Percentiles rank a stretch among this genome's conserved stretches.
Evolutionary conservation across 2,888 invertebrate species (phyloP).

Genomic region (Drosophila cracens): DNA sequence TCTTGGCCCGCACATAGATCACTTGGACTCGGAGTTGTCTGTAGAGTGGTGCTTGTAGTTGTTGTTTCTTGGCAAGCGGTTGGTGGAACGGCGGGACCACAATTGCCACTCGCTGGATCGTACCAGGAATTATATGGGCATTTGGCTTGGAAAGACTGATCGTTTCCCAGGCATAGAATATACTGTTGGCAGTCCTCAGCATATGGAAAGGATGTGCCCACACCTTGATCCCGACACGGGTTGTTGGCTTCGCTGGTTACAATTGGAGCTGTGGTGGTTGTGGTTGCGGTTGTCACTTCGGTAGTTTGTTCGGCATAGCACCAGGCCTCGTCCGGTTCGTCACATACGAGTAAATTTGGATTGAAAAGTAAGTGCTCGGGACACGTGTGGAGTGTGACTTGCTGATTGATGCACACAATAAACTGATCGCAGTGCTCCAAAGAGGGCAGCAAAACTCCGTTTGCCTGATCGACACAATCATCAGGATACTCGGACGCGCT

Average conservation of each 20-base stretch:
- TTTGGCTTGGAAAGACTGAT: slow-evolving; percentile 37
- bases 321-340: slow-evolving; percentile 45
- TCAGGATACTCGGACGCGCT: neutral
- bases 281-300: neutral
- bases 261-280: neutral
- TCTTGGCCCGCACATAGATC: slow-evolving; percentile 49
- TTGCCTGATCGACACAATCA: slow-evolving; percentile 30
- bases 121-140: slow-evolving; percentile 67
- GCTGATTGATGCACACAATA: slow-evolving; percentile 51
- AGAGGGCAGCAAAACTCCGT: slow-evolving; percentile 51
- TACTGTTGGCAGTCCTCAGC: slow-evolving; percentile 53
- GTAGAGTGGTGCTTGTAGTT: slow-evolving; percentile 30
- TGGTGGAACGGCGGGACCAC: slow-evolving; percentile 62
- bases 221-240: slow-evolving; percentile 23
- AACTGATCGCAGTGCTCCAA: slow-evolving; percentile 56
- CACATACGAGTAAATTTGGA: slow-evolving; percentile 56
- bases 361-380: slow-evolving; percentile 53
- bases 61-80: slow-evolving; percentile 53
- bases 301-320: slow-evolving; percentile 41
- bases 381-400: slow-evolving; percentile 38
- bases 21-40: slow-evolving; percentile 20
- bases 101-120: slow-evolving; percentile 60
- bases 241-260: neutral
- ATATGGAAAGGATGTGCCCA: slow-evolving; percentile 34
- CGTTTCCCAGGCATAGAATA: slow-evolving; percentile 60